phyloP scores from a whole-genome alignment of 2,888 invertebrate species.

The Ichneumon xanthorius region DNA sequence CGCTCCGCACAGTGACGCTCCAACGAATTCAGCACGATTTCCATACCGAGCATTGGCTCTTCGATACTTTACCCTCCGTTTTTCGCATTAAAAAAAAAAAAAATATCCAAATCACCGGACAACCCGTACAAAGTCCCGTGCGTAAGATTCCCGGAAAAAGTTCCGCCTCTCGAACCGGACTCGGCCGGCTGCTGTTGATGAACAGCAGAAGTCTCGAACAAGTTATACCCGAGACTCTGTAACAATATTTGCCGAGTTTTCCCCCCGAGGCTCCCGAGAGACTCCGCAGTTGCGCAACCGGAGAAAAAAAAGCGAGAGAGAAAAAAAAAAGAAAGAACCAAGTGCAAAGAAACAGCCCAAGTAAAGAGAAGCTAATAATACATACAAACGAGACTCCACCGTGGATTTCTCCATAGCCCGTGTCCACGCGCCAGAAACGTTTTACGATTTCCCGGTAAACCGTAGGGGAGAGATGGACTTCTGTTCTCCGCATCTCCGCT shows the following conservation, averaged over 20 bases:
- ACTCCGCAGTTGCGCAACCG: neutral
- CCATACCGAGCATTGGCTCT: too few species aligned
- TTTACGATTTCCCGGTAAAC: conserved; percentile 65
- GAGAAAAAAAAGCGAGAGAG: neutral
- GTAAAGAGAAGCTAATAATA: conserved; percentile 50
- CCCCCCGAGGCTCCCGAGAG: conserved; percentile 3
- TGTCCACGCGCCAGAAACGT: conserved; percentile 31
- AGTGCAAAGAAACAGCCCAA: neutral
- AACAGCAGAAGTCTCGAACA: conserved; percentile 22
- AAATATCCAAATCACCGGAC: too few species aligned
- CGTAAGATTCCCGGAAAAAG: neutral
- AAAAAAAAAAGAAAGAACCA: conserved; percentile 11
- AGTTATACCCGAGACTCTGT: conserved; percentile 9
- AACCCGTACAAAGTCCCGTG: too few species aligned
- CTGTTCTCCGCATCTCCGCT: conserved; percentile 1
- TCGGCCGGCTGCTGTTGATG: conserved; percentile 6
- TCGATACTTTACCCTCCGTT: too few species aligned
- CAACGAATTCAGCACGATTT: too few species aligned
- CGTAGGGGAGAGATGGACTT: neutral
- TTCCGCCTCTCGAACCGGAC: neutral
- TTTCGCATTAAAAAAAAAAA: too few species aligned
- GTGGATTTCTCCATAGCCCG: conserved; percentile 19
- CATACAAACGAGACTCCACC: conserved; percentile 22
- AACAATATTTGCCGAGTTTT: conserved; percentile 35
- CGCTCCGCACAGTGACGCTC: too few species aligned